Evolutionary conservation across 2,797 vertebrate species (phyloP).

Genomic region (Ptychadena robeensis): DNA sequence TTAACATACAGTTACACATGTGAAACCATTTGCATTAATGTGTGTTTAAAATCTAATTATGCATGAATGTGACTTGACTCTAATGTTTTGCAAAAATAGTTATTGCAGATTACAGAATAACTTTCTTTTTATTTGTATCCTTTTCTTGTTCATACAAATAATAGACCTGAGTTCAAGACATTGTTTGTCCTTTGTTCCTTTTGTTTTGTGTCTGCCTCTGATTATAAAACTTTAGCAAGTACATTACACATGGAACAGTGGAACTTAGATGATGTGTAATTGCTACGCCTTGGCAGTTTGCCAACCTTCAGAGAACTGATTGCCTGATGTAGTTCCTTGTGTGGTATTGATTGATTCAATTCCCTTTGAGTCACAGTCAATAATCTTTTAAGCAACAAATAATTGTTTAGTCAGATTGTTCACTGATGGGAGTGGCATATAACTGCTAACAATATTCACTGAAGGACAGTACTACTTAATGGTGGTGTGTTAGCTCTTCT

Average conservation of each 20-base stretch:
- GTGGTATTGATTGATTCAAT: constrained; percentile 18
- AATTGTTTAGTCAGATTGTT: constrained; percentile 27
- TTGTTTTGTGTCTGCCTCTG: background rate
- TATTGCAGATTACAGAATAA: background rate
- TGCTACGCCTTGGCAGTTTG: background rate
- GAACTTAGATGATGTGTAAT: constrained; percentile 16
- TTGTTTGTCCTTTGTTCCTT: background rate
- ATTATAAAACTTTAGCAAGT: constrained; percentile 5
- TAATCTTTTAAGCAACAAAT: constrained; percentile 42
- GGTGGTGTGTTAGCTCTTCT: background rate
- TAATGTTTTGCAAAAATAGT: background rate
- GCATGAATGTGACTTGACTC: background rate
- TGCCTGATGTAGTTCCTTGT: constrained; percentile 13
- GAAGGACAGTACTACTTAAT: background rate
- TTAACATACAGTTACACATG: too few relatives aligned
- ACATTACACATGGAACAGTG: background rate
- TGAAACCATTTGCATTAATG: background rate
- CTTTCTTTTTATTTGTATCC: background rate
- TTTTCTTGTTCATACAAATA: background rate
- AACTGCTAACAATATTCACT: constrained; percentile 11
- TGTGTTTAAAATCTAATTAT: background rate
- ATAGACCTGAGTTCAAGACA: background rate
- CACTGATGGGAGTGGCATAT: constrained; percentile 15
- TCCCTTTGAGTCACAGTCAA: constrained; percentile 5
- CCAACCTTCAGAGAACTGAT: constrained; percentile 4